phyloP scores from a whole-genome alignment of 2,113 vertebrate species.

The Onychostoma macrolepis region DNA sequence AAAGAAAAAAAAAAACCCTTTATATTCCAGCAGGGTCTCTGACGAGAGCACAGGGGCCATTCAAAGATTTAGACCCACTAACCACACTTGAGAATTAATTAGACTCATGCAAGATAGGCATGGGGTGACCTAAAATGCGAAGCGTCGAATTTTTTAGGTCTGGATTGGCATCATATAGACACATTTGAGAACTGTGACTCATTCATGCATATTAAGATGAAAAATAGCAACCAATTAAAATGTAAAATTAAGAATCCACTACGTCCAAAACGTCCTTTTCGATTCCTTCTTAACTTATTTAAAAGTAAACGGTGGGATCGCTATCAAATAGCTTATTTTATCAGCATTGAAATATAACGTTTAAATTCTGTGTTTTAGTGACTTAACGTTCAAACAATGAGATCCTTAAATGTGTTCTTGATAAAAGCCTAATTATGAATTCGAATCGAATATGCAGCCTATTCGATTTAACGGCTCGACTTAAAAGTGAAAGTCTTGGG shows the following conservation, averaged over 20 bases:
- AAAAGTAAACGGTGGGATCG: background rate
- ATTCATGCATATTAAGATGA: background rate
- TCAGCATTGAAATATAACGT: background rate
- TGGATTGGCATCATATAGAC: background rate
- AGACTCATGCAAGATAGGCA: constrained; percentile 82
- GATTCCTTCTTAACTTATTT: background rate
- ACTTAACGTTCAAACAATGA: background rate
- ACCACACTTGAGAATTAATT: constrained; percentile 86
- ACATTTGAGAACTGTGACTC: background rate
- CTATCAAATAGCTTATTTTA: background rate
- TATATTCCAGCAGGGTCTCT: constrained; percentile 87
- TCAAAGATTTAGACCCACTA: constrained; percentile 73
- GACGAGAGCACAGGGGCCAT: constrained; percentile 76
- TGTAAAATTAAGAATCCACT: background rate
- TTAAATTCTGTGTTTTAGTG: background rate
- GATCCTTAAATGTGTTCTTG: background rate
- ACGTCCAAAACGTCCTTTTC: background rate
- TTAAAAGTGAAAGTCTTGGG: background rate
- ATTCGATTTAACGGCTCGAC: background rate
- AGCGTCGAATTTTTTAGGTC: background rate
- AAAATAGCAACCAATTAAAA: background rate
- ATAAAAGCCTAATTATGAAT: background rate
- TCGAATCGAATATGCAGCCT: constrained; percentile 42
- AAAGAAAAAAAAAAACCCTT: constrained; percentile 79
- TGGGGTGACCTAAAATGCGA: constrained; percentile 65